These are phyloP conservation scores for Seira ritae DNA, from an alignment of 2,888 invertebrate species.

Conservation along the genomic window DNA sequence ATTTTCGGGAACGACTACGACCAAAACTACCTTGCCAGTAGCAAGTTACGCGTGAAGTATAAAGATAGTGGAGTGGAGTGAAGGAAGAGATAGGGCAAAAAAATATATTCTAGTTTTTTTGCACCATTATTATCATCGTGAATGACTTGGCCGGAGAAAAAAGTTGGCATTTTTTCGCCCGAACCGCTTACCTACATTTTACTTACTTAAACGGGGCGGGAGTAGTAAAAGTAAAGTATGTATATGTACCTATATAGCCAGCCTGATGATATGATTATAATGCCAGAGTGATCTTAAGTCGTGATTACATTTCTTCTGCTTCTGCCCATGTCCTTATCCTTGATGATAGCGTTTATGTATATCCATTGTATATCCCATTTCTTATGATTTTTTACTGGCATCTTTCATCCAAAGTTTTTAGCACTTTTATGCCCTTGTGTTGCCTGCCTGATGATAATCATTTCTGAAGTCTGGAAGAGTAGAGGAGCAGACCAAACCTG, in stretches of 20 bases:
- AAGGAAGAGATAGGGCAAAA: neutral
- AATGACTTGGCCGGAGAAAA: neutral
- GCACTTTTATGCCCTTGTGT: neutral
- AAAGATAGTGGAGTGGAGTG: neutral
- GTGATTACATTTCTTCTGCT: neutral
- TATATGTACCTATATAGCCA: too few species aligned
- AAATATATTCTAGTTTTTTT: neutral
- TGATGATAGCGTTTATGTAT: neutral
- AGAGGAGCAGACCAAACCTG: too few species aligned
- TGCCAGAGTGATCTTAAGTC: neutral
- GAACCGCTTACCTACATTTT: too few species aligned
- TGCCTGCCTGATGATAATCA: neutral
- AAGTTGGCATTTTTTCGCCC: neutral
- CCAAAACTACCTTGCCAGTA: neutral
- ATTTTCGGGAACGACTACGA: too few species aligned
- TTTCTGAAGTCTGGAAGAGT: neutral
- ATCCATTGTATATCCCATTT: too few species aligned
- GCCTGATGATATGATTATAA: neutral
- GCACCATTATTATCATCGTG: neutral
- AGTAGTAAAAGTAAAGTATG: too few species aligned
- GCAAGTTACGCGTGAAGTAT: neutral
- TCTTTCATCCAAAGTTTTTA: neutral
- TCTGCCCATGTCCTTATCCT: neutral
- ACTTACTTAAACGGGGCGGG: too few species aligned
- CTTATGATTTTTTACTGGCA: neutral